Evolutionary conservation across 2,888 invertebrate species (phyloP), one percentile per base, ranked within the genome.

Genomic region (Thera obeliscata): DNA sequence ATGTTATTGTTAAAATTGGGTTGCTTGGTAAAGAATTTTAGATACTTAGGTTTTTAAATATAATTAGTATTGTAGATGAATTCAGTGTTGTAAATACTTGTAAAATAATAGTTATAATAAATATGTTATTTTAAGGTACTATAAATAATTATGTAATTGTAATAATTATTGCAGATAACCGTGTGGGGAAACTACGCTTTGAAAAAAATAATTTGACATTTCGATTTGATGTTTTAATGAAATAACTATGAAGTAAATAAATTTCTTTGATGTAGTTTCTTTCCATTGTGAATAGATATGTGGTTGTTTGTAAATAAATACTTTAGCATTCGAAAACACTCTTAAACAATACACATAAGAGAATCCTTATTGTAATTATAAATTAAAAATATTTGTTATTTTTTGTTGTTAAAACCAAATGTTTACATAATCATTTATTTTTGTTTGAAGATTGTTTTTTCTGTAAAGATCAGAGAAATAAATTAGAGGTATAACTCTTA

Each of bases 181-280:
- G 91, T 91, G 90, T 92, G 93, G 93, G 93, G 93, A 93, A 93
- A 93, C 93, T 93, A 93, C 93, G 93, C 93, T 93, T 93, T 88
- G 88, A 88, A 85, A 86, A 56, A 83, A 86, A 87, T 88, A 85
- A 87, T 87, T 91, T 89, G 88, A 88, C 87, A 86, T 79, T 85
- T 86, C 82, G 80, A 90, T 86, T 88, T 82, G 89, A 87, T 89
- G 89, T 91, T 86, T 85, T 86, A 86, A 84, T 87, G 80, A 78
- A 71, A 78, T 87, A 89, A 84, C 57, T 66, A 61, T 62, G 64
- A 56, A 55, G 43, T 65, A 65, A 85, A 74, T 71, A 77, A 82
- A 80, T 84, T 88, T 84, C 84, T 89, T 89, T 87, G 83, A 79
- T 87, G 93, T 92, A 91, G 92, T 91, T 91, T 89, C 88, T 90